Percentiles rank a stretch among this genome's conserved stretches.
Evolutionary conservation across 2,888 invertebrate genomes (phyloP).

Genomic region (Hedychridium roseum): DNA sequence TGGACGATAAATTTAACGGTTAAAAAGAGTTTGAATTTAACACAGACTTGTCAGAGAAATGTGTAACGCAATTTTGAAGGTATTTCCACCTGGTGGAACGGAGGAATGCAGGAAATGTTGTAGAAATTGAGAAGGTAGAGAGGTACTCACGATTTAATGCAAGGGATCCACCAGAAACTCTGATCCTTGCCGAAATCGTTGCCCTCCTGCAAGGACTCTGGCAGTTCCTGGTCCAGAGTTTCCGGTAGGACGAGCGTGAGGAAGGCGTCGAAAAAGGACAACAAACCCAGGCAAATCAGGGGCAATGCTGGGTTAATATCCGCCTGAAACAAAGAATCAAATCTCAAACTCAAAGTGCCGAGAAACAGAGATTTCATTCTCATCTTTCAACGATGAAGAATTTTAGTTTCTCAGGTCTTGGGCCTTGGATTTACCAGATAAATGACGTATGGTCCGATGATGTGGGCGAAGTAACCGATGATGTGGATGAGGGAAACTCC

Average conservation of each 20-base stretch:
- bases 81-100: no score
- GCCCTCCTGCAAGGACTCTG: conserved; percentile 85
- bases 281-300: conserved; percentile 76
- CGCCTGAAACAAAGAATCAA: conserved; percentile 41
- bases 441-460: conserved; percentile 84
- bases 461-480: conserved; percentile 86
- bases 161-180: conserved; percentile 82
- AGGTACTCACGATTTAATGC: conserved; percentile 50
- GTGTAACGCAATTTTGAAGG: no score
- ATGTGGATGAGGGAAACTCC: conserved; percentile 88
- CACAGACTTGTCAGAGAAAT: no score
- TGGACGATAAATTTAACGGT: no score
- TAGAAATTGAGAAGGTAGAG: no score
- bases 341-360: conserved; percentile 4
- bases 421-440: conserved; percentile 73
- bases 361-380: neutral
- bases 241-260: conserved; percentile 83
- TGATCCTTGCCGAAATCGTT: conserved; percentile 85
- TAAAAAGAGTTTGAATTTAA: no score
- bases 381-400: neutral
- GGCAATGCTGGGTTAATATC: conserved; percentile 67
- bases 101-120: no score
- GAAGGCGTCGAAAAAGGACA: conserved; percentile 79
- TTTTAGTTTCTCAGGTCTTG: neutral
- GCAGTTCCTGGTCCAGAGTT: conserved; percentile 85